A percentile compares a stretch with the other conserved stretches of the same genome.
These are phyloP conservation scores for Zaprionus africanus DNA, from an alignment of 1,140 invertebrate genomes.

Conservation along the genomic window DNA sequence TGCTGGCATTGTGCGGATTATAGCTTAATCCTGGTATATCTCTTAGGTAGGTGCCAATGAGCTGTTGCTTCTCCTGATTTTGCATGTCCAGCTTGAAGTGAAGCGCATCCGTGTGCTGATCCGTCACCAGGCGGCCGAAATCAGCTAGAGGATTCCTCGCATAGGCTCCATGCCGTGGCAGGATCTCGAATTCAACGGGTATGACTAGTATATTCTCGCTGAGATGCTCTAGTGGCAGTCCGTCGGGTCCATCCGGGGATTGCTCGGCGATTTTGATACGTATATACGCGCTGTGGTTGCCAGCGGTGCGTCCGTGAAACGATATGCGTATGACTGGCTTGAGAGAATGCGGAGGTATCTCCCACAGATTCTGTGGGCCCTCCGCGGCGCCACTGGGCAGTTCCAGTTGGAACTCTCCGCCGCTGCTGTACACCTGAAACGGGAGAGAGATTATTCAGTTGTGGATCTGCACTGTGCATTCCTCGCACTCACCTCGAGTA, in stretches of 20 bases:
- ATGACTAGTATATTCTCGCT: conserved; percentile 88
- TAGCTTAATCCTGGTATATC: conserved; percentile 66
- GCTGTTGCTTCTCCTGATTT: conserved; percentile 41
- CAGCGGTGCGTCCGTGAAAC: conserved; percentile 88
- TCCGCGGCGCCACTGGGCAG: conserved; percentile 90
- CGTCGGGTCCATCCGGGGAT: conserved; percentile 11
- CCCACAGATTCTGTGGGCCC: conserved; percentile 93
- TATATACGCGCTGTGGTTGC: conserved; percentile 84
- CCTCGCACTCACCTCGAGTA: conserved; percentile 84
- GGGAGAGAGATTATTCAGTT: background rate
- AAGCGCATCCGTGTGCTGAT: conserved; percentile 47
- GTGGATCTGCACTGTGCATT: background rate
- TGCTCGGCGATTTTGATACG: conserved; percentile 78
- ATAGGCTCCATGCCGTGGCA: conserved; percentile 90
- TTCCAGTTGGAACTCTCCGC: conserved; percentile 95
- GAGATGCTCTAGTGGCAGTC: conserved; percentile 31
- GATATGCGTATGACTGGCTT: conserved; percentile 95
- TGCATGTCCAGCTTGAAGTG: conserved; percentile 67
- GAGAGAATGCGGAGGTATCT: conserved; percentile 95
- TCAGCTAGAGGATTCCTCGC: conserved; percentile 91
- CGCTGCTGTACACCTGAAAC: conserved; percentile 90
- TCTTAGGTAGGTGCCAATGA: conserved; percentile 61
- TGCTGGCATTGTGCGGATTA: conserved; percentile 59
- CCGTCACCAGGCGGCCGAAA: conserved; percentile 87
- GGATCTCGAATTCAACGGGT: conserved; percentile 95